Base-by-base conservation (phyloP, 2,113 vertebrate genomes). In the Danionella cerebrum region DNA sequence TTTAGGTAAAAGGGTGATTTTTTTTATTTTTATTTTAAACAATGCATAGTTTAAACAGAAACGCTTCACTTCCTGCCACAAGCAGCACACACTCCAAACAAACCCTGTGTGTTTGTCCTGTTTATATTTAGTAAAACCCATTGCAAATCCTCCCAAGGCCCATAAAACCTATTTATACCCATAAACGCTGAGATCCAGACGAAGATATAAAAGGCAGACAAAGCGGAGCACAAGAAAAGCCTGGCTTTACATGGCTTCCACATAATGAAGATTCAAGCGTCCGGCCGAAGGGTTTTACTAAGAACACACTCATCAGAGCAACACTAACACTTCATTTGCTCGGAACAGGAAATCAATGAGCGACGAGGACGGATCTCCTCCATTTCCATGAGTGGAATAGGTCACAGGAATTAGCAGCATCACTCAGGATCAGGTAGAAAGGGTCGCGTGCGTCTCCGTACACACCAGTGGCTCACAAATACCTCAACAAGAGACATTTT, bases 341-440 rank as follows among this genome's bases (percentile, higher is more conserved):
- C 36, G 18, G 29, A 71, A 60, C 68, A 71, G 68, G 31, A 76
- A 70, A 59, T 76, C 62, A 6, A 66, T 72, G 66, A 59, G 62
- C 18, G 55, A 44, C 42, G 13, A 52, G 62, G 59, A 70, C 55
- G 29, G 39, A 35, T 35, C 58, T 52, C 29, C 66, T 73, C 25
- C 35, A 24, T 51, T 50, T 12, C 18, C 21, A 24, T 12, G 21
- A 39, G 31, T 16, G 21, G 18, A 39, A 22, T 18, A 57, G 42
- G 65, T 50, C 58, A 64, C 7, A 2, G 14, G 47, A 52, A 25
- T 38, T 39, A 53, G 41, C 19, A 38, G 11, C 35, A 48, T n/a
- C 16, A 2, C n/a, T 22, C 9, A n/a, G 39, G 48, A 33, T 63
- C 50, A 54, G 53, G 50, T 47, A 38, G 47, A 68, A 55, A 35